phyloP scores from a whole-genome alignment of 1,140 invertebrate genomes.

The Coenobita brevimanus region DNA sequence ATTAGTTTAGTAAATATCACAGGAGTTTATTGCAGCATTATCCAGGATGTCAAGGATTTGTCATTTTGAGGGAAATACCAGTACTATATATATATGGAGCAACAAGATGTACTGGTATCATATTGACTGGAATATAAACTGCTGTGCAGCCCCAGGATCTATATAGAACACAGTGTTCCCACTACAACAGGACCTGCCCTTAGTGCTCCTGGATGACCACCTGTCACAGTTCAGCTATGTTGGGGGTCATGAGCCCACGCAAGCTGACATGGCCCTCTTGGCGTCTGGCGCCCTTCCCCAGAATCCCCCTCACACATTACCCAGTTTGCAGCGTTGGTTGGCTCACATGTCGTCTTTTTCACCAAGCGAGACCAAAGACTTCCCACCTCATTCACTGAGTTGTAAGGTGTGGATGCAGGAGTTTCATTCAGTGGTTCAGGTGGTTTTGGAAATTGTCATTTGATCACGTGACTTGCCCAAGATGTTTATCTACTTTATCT shows the following conservation, averaged over 20 bases:
- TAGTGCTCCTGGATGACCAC: slow-evolving; percentile 40
- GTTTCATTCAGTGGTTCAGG: not conserved
- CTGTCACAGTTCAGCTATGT: slow-evolving; percentile 59
- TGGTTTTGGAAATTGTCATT: too few species aligned
- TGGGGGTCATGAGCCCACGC: slow-evolving; percentile 38
- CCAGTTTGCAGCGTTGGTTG: slow-evolving; percentile 60
- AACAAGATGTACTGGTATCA: too few species aligned
- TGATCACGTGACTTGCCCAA: too few species aligned
- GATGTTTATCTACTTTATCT: too few species aligned
- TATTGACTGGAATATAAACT: too few species aligned
- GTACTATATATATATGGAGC: too few species aligned
- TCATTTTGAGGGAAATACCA: too few species aligned
- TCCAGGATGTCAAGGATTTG: too few species aligned
- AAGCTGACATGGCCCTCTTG: slow-evolving; percentile 38
- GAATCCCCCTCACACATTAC: slow-evolving; percentile 33
- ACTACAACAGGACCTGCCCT: slow-evolving; percentile 39
- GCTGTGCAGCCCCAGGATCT: too few species aligned
- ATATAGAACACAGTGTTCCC: not conserved
- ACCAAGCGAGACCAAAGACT: slow-evolving; percentile 50
- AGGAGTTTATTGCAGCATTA: too few species aligned
- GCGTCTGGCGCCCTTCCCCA: slow-evolving; percentile 28
- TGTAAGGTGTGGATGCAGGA: slow-evolving; percentile 26
- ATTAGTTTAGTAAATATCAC: too few species aligned
- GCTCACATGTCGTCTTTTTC: slow-evolving; percentile 62
- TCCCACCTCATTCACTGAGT: slow-evolving; percentile 38